phyloP scores from a whole-genome alignment of 1,140 invertebrate genomes.

The Planococcus citri region DNA sequence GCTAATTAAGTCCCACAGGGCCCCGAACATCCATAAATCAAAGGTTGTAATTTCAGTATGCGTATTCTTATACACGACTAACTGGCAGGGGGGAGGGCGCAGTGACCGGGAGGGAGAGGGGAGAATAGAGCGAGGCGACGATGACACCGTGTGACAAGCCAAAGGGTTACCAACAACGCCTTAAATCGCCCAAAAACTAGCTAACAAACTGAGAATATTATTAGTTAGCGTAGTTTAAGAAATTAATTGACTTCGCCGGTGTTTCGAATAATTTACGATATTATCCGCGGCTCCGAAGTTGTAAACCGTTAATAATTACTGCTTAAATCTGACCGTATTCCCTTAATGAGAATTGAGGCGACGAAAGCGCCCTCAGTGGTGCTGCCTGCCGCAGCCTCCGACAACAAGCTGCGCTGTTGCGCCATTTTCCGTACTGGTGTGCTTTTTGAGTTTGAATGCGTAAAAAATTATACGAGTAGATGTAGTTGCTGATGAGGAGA shows the following conservation, averaged over 20 bases:
- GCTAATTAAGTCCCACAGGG: slow-evolving; percentile 17
- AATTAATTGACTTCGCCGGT: slow-evolving; percentile 4
- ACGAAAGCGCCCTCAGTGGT: neutral
- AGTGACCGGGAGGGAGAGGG: too few relatives aligned
- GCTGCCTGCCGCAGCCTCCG: too few relatives aligned
- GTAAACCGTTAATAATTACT: slow-evolving; percentile 8
- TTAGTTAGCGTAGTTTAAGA: neutral
- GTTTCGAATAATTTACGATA: slow-evolving; percentile 18
- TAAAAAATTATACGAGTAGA: too few relatives aligned
- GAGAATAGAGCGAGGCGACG: too few relatives aligned
- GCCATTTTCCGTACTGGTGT: too few relatives aligned
- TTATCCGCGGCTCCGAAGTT: neutral
- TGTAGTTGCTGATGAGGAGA: too few relatives aligned
- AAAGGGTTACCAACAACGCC: slow-evolving; percentile 16
- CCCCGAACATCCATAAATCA: slow-evolving; percentile 12
- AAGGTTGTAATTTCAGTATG: slow-evolving; percentile 13
- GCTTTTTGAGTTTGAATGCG: too few relatives aligned
- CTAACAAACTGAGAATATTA: neutral
- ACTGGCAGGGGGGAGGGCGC: too few relatives aligned
- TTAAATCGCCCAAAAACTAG: slow-evolving; percentile 13
- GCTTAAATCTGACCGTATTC: slow-evolving; percentile 13
- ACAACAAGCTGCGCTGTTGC: too few relatives aligned
- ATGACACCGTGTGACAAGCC: slow-evolving; percentile 9
- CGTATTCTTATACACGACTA: slow-evolving; percentile 14
- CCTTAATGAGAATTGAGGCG: slow-evolving; percentile 2